Evolutionary conservation across 2,113 vertebrate genomes (phyloP).

Genomic region (Gobius niger): DNA sequence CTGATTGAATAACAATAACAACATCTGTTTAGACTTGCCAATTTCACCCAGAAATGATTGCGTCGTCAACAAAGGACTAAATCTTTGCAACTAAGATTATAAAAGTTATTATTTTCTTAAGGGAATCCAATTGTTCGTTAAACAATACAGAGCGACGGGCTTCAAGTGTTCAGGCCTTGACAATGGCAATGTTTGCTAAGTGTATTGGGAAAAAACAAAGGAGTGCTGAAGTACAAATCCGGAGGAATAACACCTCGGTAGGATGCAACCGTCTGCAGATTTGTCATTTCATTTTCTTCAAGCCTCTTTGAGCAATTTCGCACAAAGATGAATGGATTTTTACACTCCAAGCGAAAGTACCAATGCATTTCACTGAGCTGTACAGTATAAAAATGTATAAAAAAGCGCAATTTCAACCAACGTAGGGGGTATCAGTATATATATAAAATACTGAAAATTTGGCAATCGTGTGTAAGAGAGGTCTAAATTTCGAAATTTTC

Average conservation of each 20-base stretch:
- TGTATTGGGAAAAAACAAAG: constrained; percentile 8
- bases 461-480: too few species aligned
- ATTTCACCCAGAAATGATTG: neutral
- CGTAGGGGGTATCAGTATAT: too few species aligned
- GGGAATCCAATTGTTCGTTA: constrained; percentile 17
- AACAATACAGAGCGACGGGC: constrained; percentile 25
- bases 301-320: constrained; percentile 27
- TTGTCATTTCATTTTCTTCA: constrained; percentile 23
- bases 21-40: neutral
- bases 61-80: constrained; percentile 3
- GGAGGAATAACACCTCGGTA: constrained; percentile 7
- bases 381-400: neutral
- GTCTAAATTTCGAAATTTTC: too few species aligned
- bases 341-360: neutral
- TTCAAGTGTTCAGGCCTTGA: constrained; percentile 25
- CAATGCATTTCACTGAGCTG: constrained; percentile 3
- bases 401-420: too few species aligned
- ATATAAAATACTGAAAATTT: too few species aligned
- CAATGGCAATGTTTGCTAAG: constrained; percentile 5
- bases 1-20: constrained; percentile 15
- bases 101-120: constrained; percentile 23
- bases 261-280: constrained; percentile 14
- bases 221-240: constrained; percentile 4
- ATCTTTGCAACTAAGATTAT: constrained; percentile 7
- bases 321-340: constrained; percentile 24